A percentile compares a stretch with the other conserved stretches of the same genome.
phyloP scores from a whole-genome alignment of 1,140 invertebrate species.

The Drosophila pseudoananassae region DNA sequence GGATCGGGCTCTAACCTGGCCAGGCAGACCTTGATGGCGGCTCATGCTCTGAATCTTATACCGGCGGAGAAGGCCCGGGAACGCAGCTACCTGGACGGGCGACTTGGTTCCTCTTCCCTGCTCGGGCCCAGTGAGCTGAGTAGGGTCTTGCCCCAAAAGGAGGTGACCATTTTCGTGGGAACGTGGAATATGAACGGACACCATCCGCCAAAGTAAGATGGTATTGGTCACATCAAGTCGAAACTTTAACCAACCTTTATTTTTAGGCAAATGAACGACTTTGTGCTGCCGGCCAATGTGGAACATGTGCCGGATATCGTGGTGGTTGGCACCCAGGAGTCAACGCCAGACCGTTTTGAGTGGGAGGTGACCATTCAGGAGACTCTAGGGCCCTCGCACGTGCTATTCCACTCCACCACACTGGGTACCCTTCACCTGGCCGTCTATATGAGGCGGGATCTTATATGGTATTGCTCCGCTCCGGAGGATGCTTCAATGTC shows the following conservation, averaged over 20 bases:
- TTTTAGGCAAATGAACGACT: constrained; percentile 91
- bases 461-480: constrained; percentile 97
- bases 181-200: constrained; percentile 99
- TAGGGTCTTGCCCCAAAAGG: constrained; percentile 92
- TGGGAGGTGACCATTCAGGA: constrained; percentile 97
- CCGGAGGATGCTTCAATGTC: constrained; percentile 94
- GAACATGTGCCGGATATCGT: constrained; percentile 95
- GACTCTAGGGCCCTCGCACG: constrained; percentile 95
- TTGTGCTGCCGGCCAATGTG: constrained; percentile 92
- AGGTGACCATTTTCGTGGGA: constrained; percentile 94
- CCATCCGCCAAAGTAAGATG: constrained; percentile 87
- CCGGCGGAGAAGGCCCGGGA: constrained; percentile 91
- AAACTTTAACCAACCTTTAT: neutral
- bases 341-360: constrained; percentile 91
- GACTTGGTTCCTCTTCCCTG: constrained; percentile 91
- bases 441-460: constrained; percentile 93
- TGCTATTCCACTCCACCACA: constrained; percentile 91
- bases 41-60: constrained; percentile 91
- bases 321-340: constrained; percentile 96
- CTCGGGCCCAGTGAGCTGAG: constrained; percentile 93
- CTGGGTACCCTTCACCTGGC: constrained; percentile 94
- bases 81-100: constrained; percentile 92
- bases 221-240: neutral
- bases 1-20: constrained; percentile 85
- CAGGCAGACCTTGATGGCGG: constrained; percentile 89